Base-by-base conservation (phyloP, 1,140 invertebrate species). In the Polypedilum vanderplanki region DNA sequence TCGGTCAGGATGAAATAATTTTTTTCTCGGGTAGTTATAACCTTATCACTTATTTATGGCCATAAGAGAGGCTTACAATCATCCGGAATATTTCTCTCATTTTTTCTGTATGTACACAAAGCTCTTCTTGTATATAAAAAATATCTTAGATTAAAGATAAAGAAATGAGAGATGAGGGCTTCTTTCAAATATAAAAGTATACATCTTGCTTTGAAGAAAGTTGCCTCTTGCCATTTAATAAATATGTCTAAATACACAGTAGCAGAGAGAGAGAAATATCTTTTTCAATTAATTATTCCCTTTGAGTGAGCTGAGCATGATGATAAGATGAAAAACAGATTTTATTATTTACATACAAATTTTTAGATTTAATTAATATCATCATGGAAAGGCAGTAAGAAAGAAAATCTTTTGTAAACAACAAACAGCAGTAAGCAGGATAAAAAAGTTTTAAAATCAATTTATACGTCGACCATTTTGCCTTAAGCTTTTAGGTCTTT, bases 341-440 rank as follows among this genome's bases (percentile, higher is more conserved):
- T 33, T 33, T 33, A 33, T 57, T 57, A 57, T 57, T 57, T 57
- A 57, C 46, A 57, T 57, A n/a, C 3, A 57, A n/a, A n/a, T 57
- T 57, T 57, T 57, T 57, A 57, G 46, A 57, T 57, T 57, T 57
- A 57, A 57, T 57, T 57, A 57, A 57, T 57, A 57, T n/a, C n/a
- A 57, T 57, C 24, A 33, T 33, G 24, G 5, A 33, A 33, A 33
- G 5, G n/a, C n/a, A 33, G 24, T 33, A 33, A 5, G 5, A 33
- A 5, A 33, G 24, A 33, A 33, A 33, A 33, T 33, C 24, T 33
- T 33, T 33, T 33, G 24, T 33, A 33, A 33, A 33, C 5, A 33
- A 33, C 24, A 33, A 33, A 33, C 24, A 33, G 24, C 1, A 33
- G 24, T 5, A 33, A 33, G 5, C 1, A 33, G 24, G 24, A 33